phyloP scores from a whole-genome alignment of 1,140 invertebrate species.

The Pseudomyrmex sp. region DNA sequence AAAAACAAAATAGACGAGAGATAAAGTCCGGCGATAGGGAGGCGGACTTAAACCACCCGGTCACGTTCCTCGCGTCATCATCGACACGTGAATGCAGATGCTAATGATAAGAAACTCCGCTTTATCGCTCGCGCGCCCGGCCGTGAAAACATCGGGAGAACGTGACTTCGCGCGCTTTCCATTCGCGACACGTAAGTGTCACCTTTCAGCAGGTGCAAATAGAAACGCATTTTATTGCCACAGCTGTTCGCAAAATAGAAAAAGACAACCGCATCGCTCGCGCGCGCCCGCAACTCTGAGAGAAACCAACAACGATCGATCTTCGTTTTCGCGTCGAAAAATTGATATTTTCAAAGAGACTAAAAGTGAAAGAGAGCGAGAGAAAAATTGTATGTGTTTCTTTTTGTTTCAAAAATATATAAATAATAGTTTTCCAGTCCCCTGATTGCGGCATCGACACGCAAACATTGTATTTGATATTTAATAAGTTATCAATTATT shows the following conservation, averaged over 20 bases:
- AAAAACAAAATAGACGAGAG: not conserved
- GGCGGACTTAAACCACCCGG: slow-evolving; percentile 3
- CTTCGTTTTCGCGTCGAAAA: not conserved
- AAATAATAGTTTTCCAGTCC: too few species aligned
- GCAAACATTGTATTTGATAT: too few species aligned
- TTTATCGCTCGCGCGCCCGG: slow-evolving; percentile 36
- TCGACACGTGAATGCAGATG: slow-evolving; percentile 45
- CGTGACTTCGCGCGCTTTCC: slow-evolving; percentile 42
- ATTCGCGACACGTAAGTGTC: slow-evolving; percentile 19
- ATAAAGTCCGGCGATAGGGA: not conserved
- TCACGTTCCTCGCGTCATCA: slow-evolving; percentile 13
- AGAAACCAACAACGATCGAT: slow-evolving; percentile 9
- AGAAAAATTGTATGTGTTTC: too few species aligned
- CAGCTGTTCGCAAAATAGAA: slow-evolving; percentile 44
- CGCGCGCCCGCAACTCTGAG: not conserved
- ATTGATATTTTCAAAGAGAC: not conserved
- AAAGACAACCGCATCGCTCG: not conserved
- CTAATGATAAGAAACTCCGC: slow-evolving; percentile 36
- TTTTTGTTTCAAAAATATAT: too few species aligned
- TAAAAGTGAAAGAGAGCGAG: not conserved
- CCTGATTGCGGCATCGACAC: too few species aligned
- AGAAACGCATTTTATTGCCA: slow-evolving; percentile 17
- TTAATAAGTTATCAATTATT: too few species aligned
- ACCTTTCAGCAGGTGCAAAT: slow-evolving; percentile 39
- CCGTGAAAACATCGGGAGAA: slow-evolving; percentile 28